Conservation (phyloP, 2,888 invertebrate genomes). For the Limnephilus lunatus region DNA sequence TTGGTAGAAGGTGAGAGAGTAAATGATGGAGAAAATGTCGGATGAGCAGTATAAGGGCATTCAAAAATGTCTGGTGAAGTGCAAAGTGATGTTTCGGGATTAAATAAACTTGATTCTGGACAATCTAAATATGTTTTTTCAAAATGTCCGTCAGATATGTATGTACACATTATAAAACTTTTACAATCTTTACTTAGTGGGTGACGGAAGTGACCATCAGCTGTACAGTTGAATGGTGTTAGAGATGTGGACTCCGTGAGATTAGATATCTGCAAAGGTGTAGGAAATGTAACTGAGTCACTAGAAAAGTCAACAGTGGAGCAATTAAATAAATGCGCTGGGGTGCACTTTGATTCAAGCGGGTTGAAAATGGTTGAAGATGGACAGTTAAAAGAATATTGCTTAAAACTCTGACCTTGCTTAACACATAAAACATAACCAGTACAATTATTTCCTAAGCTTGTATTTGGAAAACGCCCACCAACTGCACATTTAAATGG, state of each 20-base stretch:
- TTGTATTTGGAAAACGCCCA: constrained; percentile 26
- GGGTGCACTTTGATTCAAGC: constrained; percentile 5
- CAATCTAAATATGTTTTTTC: constrained; percentile 5
- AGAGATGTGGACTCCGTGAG: neutral
- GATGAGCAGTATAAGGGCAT: neutral
- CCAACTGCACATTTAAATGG: neutral
- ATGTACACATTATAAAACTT: constrained; percentile 4
- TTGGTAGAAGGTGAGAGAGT: neutral
- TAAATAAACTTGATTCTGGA: constrained; percentile 21
- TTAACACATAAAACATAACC: constrained; percentile 28
- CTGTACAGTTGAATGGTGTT: neutral
- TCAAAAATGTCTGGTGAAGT: constrained; percentile 25
- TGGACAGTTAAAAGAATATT: constrained; percentile 28
- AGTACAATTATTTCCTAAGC: neutral
- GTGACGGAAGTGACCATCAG: constrained; percentile 15
- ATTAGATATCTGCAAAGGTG: neutral
- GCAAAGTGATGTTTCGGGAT: constrained; percentile 9
- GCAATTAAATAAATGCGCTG: neutral
- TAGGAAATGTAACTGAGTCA: constrained; percentile 2
- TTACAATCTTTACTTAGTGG: constrained; percentile 18
- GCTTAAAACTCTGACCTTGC: neutral
- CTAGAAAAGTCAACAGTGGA: neutral
- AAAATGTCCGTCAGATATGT: constrained; percentile 6
- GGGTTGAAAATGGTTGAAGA: neutral
- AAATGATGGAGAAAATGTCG: neutral